Conservation (phyloP, 2,113 vertebrate genomes). For the Etheostoma spectabile region DNA sequence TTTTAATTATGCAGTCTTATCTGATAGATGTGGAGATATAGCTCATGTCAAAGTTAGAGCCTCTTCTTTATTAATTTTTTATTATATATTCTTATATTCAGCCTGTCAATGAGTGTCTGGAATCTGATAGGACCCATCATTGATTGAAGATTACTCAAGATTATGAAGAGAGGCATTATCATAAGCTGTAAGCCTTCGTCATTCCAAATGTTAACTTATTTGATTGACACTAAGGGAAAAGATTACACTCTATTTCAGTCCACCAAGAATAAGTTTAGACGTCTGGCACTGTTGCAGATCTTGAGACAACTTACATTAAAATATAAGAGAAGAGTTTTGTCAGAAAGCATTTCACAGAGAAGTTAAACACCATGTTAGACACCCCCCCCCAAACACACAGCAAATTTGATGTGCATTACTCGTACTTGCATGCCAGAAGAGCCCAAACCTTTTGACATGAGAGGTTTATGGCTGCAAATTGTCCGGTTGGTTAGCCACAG, state of each 20-base stretch:
- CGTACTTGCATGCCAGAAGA: constrained; percentile 2
- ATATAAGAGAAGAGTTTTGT: constrained; percentile 1
- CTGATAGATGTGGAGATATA: constrained; percentile 84
- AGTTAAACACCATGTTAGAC: constrained; percentile 12
- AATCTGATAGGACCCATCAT: constrained; percentile 77
- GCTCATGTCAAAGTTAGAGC: constrained; percentile 80
- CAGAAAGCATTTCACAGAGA: neutral
- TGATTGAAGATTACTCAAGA: constrained; percentile 82
- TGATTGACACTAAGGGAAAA: constrained; percentile 56
- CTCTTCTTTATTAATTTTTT: constrained; percentile 84
- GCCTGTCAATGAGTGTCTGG: constrained; percentile 76
- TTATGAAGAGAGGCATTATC: constrained; percentile 71
- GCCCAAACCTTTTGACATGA: constrained; percentile 48
- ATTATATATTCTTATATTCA: constrained; percentile 84
- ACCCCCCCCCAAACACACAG: constrained; percentile 7
- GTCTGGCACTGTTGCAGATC: constrained; percentile 13
- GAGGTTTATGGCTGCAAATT: constrained; percentile 54
- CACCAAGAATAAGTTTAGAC: constrained; percentile 12
- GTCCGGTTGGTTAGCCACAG: constrained; percentile 58
- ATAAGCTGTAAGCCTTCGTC: constrained; percentile 61
- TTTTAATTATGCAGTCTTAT: constrained; percentile 87
- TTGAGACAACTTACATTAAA: neutral
- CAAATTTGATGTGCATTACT: constrained; percentile 13
- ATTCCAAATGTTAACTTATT: constrained; percentile 61
- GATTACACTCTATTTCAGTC: constrained; percentile 40